Base-by-base conservation (phyloP, 2,888 invertebrate species). In the Endotricha flammealis region DNA sequence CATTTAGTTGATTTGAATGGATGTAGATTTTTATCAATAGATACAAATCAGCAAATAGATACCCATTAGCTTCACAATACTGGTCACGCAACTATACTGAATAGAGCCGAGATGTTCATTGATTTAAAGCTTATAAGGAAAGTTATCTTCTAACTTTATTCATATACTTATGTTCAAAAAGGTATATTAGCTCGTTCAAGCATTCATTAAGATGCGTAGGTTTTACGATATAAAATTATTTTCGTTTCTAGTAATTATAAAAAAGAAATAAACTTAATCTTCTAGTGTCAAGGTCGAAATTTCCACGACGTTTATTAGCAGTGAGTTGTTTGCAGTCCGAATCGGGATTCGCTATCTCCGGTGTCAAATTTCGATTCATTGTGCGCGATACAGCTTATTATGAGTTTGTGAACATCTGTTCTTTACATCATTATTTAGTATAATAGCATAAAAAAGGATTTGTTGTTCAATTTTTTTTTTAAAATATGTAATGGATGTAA, bases 321-420 rank as follows among this genome's bases (percentile, higher is more conserved):
- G 54, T 52, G 49, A 60, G 72, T 56, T 68, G 54, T 67, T 71
- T 74, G 80, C 66, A 50, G 54, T 50, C 53, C 57, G 65, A 70
- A 72, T 71, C 73, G 66, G 70, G 64, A 67, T 78, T 76, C 77
- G 77, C 81, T 81, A 81, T 82, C 83, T 76, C 74, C 77, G 82
- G 86, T 86, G 83, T 86, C 82, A 70, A 78, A 83, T 86, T 81
- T 78, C 86, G 72, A 76, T 74, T 73, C 79, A 81, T 86, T 86
- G 82, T 83, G 64, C 72, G 64, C 83, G 86, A 86, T 83, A 82
- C 65, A 75, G 72, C 86, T 86, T 83, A 86, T 86, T 83, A 86
- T 86, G 68, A 77, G 72, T 66, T 60, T 64, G 77, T 68, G 76
- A 80, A 82, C 81, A 86, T 83, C 83, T 86, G 86, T 75, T 72